phyloP scores from a whole-genome alignment of 2,797 vertebrate species.

The Anomalospiza imberbis region DNA sequence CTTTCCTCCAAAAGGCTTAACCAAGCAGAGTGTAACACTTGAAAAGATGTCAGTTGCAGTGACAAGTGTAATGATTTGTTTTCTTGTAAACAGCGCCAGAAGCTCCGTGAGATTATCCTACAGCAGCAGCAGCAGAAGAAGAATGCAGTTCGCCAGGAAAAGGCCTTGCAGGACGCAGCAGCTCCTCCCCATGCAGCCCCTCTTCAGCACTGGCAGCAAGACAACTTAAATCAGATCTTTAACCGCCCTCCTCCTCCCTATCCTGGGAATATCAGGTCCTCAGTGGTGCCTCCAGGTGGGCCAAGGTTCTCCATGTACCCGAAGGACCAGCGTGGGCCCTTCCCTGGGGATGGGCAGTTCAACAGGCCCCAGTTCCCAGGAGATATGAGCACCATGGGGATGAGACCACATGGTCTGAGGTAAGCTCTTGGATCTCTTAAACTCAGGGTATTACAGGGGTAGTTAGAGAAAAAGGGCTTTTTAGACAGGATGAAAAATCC shows the following conservation, averaged over 20 bases:
- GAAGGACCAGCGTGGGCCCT: conserved; percentile 83
- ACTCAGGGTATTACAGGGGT: not conserved
- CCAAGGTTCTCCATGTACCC: conserved; percentile 84
- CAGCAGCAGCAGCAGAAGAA: conserved; percentile 97
- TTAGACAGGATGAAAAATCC: not conserved
- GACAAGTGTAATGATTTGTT: not conserved
- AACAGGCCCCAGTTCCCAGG: conserved; percentile 81
- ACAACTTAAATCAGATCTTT: conserved; percentile 82
- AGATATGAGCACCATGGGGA: conserved; percentile 79
- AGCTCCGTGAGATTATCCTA: conserved; percentile 92
- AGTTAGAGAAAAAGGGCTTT: not conserved
- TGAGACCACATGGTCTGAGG: conserved; percentile 90
- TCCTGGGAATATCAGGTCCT: conserved; percentile 84
- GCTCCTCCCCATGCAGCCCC: conserved; percentile 72
- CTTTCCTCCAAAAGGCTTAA: not conserved
- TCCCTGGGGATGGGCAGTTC: conserved; percentile 85
- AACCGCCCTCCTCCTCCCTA: conserved; percentile 94
- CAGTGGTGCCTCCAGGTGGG: conserved; percentile 70
- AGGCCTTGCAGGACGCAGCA: conserved; percentile 79
- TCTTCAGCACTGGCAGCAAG: conserved; percentile 88
- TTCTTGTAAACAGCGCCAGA: conserved; percentile 82
- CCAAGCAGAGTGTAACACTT: not conserved
- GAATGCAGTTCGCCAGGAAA: conserved; percentile 90
- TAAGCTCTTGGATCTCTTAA: conserved; percentile 54
- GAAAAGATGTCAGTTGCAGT: not conserved